Conservation (phyloP, 2,888 invertebrate species). For the Arctia plantaginis region DNA sequence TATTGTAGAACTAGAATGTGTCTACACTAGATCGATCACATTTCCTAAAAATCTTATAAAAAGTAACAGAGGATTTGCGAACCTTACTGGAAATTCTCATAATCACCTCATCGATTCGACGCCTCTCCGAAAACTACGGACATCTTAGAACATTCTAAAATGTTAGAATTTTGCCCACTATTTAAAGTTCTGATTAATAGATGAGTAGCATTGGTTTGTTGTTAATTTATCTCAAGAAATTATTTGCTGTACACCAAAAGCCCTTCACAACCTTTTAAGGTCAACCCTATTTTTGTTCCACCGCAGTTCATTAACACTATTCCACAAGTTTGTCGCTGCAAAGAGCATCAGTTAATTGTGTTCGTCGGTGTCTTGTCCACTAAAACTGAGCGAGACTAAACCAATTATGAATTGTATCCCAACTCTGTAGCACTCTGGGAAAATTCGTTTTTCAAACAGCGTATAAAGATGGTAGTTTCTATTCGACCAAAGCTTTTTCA, state of each 20-base stretch:
- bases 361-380: conserved; percentile 16
- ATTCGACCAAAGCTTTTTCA: not conserved
- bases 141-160: no score
- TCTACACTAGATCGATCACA: no score
- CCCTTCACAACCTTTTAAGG: not conserved
- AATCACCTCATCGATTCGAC: no score
- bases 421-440: conserved; percentile 18
- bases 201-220: not conserved
- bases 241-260: not conserved
- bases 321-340: conserved; percentile 10
- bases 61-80: no score
- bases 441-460: not conserved
- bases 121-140: no score
- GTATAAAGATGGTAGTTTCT: not conserved
- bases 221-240: not conserved
- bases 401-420: conserved; percentile 26
- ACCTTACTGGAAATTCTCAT: no score
- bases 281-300: not conserved
- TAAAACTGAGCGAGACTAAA: conserved; percentile 25
- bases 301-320: conserved; percentile 2
- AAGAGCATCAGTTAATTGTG: conserved; percentile 20
- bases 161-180: no score
- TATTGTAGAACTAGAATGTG: no score
- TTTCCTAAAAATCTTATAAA: no score
- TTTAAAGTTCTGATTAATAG: no score